Conservation (phyloP, 2,888 invertebrate species). For the Arrhopalites spinosus region DNA sequence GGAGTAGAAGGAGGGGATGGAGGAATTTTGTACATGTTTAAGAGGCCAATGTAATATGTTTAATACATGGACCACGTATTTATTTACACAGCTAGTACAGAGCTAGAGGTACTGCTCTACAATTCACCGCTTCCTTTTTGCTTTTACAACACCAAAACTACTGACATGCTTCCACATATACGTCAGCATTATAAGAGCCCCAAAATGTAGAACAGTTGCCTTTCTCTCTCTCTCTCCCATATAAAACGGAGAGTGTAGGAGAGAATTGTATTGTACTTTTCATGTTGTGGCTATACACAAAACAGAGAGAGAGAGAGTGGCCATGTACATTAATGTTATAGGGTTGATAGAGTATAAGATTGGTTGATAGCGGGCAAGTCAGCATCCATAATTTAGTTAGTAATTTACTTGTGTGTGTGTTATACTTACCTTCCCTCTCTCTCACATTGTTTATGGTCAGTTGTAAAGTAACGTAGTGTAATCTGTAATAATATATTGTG, state of each 20-base stretch:
- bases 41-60: neutral
- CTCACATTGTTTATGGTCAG: slow-evolving; percentile 25
- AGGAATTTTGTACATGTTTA: neutral
- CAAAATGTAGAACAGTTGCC: too few species aligned
- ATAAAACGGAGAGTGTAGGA: neutral
- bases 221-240: neutral
- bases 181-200: too few species aligned
- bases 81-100: neutral
- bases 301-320: neutral
- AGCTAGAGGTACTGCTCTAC: neutral
- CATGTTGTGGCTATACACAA: too few species aligned
- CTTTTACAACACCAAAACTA: neutral
- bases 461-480: slow-evolving; percentile 33
- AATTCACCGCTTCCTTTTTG: neutral
- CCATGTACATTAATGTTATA: neutral
- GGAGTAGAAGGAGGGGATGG: neutral
- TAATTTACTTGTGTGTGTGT: slow-evolving; percentile 21
- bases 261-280: too few species aligned
- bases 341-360: neutral
- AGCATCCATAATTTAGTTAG: slow-evolving; percentile 14
- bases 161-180: neutral
- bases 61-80: too few species aligned
- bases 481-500: slow-evolving; percentile 28
- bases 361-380: neutral
- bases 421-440: slow-evolving; percentile 7